A percentile compares a stretch with the other conserved stretches of the same genome.
These are phyloP conservation scores for Periparus ater DNA, from an alignment of 2,797 vertebrate genomes.

Conservation along the genomic window DNA sequence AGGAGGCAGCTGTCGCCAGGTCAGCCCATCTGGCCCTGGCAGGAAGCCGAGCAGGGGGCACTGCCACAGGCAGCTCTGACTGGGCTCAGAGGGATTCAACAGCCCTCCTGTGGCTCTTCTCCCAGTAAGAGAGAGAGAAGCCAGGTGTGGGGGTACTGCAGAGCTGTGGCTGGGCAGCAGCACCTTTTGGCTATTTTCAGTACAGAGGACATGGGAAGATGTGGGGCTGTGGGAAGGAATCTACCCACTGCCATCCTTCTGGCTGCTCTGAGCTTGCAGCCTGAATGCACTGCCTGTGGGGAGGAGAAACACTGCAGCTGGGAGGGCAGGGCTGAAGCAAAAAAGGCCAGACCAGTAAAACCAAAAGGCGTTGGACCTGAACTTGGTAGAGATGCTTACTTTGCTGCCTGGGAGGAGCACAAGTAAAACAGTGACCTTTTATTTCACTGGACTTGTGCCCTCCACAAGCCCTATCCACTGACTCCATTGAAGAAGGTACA, in stretches of 20 bases:
- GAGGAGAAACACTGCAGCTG: not conserved
- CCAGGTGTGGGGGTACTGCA: not conserved
- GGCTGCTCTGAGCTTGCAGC: not conserved
- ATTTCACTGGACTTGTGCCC: not conserved
- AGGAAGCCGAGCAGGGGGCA: not conserved
- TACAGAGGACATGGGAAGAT: not conserved
- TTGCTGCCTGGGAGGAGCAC: not conserved
- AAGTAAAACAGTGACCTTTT: not conserved
- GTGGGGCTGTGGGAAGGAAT: not conserved
- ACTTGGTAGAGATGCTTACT: not conserved
- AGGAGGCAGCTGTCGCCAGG: not conserved
- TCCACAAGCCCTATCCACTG: not conserved
- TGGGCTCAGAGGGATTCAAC: not conserved
- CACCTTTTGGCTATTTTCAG: not conserved
- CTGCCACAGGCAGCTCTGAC: not conserved
- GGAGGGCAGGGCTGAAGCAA: not conserved
- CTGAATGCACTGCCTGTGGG: not conserved
- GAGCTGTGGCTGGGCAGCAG: not conserved
- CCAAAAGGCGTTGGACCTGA: not conserved
- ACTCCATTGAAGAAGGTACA: not conserved
- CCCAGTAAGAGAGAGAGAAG: not conserved
- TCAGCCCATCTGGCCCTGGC: not conserved
- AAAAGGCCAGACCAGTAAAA: not conserved
- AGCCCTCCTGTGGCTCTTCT: not conserved
- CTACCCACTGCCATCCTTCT: not conserved